Conservation (phyloP, 2,113 vertebrate species). For the Pristiophorus japonicus region DNA sequence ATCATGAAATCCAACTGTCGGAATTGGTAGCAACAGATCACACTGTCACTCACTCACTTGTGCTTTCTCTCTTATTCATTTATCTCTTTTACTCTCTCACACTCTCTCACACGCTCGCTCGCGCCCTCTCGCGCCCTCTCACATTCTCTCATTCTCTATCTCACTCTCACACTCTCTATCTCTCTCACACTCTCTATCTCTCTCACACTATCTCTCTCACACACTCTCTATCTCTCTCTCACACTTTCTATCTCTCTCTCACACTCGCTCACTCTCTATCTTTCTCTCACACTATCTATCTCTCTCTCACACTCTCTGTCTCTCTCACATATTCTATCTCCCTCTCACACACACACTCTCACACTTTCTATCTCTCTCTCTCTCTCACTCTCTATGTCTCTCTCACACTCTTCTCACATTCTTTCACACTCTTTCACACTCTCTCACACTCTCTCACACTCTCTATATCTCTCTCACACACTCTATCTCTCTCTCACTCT, state of each 20-base stretch:
- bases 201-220: too few relatives aligned
- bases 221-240: neutral
- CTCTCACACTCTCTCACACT: neutral
- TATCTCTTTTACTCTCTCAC: neutral
- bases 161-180: too few relatives aligned
- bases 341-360: too few relatives aligned
- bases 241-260: neutral
- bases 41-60: neutral
- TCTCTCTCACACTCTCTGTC: too few relatives aligned
- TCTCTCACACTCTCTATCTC: neutral
- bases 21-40: neutral
- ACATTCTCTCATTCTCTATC: neutral
- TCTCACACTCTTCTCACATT: neutral
- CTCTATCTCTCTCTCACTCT: neutral
- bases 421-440: neutral
- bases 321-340: too few relatives aligned
- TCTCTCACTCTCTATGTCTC: neutral
- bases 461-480: neutral
- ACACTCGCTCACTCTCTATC: too few relatives aligned
- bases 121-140: too few relatives aligned
- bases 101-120: too few relatives aligned
- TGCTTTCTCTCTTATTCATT: neutral
- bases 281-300: too few relatives aligned
- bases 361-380: neutral
- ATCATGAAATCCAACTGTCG: neutral